Percentiles rank a stretch among this genome's conserved stretches.
phyloP scores from a whole-genome alignment of 1,140 invertebrate genomes.

The Drosophila lacteicornis region DNA sequence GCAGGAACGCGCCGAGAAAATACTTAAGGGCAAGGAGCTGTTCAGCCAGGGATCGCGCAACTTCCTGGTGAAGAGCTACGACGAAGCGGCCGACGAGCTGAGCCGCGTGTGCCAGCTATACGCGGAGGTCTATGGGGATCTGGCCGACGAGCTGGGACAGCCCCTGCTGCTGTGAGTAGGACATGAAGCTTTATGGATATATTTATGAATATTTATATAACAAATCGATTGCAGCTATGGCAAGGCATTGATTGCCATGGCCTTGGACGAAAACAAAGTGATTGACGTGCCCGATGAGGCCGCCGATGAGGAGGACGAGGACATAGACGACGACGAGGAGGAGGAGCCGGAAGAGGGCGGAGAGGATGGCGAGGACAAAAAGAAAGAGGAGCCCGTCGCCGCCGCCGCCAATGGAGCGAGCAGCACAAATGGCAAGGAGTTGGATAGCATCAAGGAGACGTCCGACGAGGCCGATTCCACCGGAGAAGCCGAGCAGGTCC shows the following conservation, averaged over 20 bases:
- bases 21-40: slow-evolving; percentile 81
- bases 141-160: slow-evolving; percentile 90
- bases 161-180: slow-evolving; percentile 88
- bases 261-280: slow-evolving; percentile 90
- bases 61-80: slow-evolving; percentile 90
- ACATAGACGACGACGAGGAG: slow-evolving; percentile 81
- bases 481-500: slow-evolving; percentile 58
- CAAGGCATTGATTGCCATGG: slow-evolving; percentile 89
- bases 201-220: slow-evolving; percentile 1
- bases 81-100: slow-evolving; percentile 89
- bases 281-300: slow-evolving; percentile 88
- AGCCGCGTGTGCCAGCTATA: slow-evolving; percentile 90
- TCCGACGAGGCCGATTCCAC: slow-evolving; percentile 74
- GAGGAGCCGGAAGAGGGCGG: slow-evolving; percentile 83
- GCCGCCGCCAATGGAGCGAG: slow-evolving; percentile 54
- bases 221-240: slow-evolving; percentile 65
- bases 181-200: neutral
- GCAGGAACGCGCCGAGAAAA: slow-evolving; percentile 67
- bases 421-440: slow-evolving; percentile 58
- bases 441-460: slow-evolving; percentile 59
- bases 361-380: slow-evolving; percentile 68
- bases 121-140: slow-evolving; percentile 88
- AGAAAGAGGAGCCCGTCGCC: slow-evolving; percentile 20
- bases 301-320: slow-evolving; percentile 85
- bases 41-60: slow-evolving; percentile 90